These are phyloP conservation scores for Tinea pellionella DNA, from an alignment of 2,888 invertebrate genomes.

Conservation along the genomic window DNA sequence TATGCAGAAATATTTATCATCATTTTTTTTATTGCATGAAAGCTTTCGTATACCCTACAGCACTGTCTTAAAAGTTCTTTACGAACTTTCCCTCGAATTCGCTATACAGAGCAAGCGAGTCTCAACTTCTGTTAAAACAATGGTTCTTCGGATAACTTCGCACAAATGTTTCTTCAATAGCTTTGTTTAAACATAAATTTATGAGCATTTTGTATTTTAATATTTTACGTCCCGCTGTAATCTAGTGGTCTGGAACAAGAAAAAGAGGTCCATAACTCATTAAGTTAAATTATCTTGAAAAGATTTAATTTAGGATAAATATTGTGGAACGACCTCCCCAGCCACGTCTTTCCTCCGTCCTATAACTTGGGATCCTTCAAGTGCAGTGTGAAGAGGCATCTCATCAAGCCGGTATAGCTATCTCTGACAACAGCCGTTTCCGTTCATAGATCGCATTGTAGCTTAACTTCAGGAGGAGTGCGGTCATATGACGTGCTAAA, in stretches of 20 bases:
- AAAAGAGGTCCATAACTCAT: background rate
- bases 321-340: no score
- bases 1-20: background rate
- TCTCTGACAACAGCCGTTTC: no score
- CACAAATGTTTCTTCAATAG: constrained; percentile 1
- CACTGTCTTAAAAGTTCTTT: constrained; percentile 1
- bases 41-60: background rate
- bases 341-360: no score
- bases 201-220: background rate
- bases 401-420: no score
- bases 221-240: background rate
- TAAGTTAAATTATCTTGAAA: no score
- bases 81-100: background rate
- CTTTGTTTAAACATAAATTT: background rate
- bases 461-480: no score
- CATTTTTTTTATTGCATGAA: background rate
- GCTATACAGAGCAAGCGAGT: background rate
- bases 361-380: no score
- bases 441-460: no score
- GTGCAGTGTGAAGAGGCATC: no score
- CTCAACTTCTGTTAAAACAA: constrained; percentile 4
- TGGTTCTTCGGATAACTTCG: background rate
- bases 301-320: no score
- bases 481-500: no score
- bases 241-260: background rate